Conservation (phyloP, 2,888 invertebrate genomes). For the Sylvicola cinctus region DNA sequence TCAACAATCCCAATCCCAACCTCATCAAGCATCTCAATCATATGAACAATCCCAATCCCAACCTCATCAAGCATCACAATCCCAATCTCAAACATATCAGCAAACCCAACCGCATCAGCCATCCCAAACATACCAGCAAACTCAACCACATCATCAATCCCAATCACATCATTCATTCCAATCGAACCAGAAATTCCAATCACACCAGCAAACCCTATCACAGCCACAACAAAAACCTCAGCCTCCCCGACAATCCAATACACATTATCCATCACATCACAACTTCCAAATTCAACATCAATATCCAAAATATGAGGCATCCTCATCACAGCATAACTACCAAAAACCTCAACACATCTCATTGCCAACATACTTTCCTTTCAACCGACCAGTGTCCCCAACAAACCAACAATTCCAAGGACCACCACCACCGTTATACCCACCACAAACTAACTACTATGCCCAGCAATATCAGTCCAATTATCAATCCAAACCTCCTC, state of each 20-base stretch:
- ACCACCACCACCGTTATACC: background rate
- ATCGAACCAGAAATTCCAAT: no score
- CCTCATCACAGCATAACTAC: slow-evolving; percentile 6
- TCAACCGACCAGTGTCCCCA: slow-evolving; percentile 5
- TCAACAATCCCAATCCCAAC: background rate
- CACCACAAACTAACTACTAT: slow-evolving; percentile 5
- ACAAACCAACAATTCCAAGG: background rate
- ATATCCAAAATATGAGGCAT: no score
- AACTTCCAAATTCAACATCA: background rate
- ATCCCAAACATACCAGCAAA: no score
- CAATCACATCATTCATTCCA: no score
- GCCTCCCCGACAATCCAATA: background rate
- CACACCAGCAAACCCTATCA: no score
- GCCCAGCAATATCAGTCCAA: slow-evolving; percentile 6
- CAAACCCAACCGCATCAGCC: no score
- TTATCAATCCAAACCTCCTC: slow-evolving; percentile 10
- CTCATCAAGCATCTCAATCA: background rate
- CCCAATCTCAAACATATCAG: no score
- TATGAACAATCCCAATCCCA: background rate
- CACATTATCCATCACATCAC: background rate
- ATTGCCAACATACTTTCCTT: slow-evolving; percentile 12
- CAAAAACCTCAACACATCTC: slow-evolving; percentile 3
- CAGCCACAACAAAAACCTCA: no score
- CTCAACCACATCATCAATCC: no score
- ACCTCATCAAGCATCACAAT: background rate